Conservation (phyloP, 2,113 vertebrate genomes). For the Phylloscopus whistleri region DNA sequence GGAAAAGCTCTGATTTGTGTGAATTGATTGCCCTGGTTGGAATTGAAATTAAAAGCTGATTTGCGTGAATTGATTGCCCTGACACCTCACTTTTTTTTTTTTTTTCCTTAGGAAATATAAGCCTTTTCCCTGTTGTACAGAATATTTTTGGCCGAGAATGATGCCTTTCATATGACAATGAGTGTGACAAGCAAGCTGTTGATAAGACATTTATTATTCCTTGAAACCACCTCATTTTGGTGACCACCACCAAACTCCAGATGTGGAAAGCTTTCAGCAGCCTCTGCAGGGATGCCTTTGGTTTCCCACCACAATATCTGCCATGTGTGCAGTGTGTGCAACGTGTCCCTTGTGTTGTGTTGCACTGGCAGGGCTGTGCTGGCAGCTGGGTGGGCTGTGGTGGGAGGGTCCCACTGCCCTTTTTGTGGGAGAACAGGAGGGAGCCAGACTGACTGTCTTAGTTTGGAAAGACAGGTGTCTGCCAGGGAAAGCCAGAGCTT, state of each 20-base stretch:
- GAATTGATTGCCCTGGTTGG: neutral
- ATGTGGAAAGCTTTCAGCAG: accelerated
- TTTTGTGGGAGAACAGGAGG: neutral
- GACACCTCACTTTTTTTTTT: neutral
- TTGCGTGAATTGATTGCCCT: neutral
- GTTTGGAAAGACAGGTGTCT: neutral
- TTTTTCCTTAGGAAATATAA: neutral
- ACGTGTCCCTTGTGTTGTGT: accelerated
- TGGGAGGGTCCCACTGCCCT: accelerated
- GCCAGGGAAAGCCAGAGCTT: neutral
- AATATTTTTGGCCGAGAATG: neutral
- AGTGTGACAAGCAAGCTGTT: neutral
- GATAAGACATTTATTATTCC: neutral
- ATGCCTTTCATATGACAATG: neutral
- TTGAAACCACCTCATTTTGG: neutral
- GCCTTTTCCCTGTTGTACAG: neutral
- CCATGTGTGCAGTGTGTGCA: accelerated
- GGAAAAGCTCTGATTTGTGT: neutral
- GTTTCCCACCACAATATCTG: accelerated
- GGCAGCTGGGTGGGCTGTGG: accelerated
- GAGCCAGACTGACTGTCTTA: neutral
- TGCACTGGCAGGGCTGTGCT: neutral
- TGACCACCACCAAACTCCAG: neutral
- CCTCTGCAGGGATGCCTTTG: neutral
- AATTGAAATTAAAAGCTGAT: neutral